A percentile compares a stretch with the other conserved stretches of the same genome.
Evolutionary conservation across 2,113 vertebrate genomes (phyloP).

Genomic region (Macheiramphus alcinus): DNA sequence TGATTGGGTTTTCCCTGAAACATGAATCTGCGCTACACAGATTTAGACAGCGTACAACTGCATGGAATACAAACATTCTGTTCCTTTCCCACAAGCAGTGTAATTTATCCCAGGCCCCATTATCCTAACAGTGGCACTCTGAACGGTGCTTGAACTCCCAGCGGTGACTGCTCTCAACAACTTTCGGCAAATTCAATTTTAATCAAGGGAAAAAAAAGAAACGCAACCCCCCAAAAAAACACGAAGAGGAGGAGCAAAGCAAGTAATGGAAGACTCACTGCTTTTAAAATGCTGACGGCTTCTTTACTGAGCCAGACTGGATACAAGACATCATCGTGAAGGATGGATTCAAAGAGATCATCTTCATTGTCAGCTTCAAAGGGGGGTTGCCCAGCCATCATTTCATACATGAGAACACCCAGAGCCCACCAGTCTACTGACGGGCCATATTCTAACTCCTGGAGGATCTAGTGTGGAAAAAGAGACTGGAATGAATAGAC

Average conservation of each 20-base stretch:
- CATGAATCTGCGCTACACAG: slow-evolving; percentile 22
- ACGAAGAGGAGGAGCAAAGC: neutral
- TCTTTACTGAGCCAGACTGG: slow-evolving; percentile 99
- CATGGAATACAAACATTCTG: slow-evolving; percentile 71
- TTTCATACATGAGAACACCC: slow-evolving; percentile 98
- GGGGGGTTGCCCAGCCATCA: slow-evolving; percentile 98
- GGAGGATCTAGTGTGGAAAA: slow-evolving; percentile 82
- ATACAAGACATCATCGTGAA: slow-evolving; percentile 97
- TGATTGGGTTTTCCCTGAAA: slow-evolving; percentile 44
- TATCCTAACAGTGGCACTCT: slow-evolving; percentile 61
- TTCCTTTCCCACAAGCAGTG: slow-evolving; percentile 75
- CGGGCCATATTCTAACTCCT: slow-evolving; percentile 94
- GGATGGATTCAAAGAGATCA: slow-evolving; percentile 96
- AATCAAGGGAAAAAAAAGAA: neutral
- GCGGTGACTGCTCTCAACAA: slow-evolving; percentile 7
- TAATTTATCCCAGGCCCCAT: slow-evolving; percentile 63
- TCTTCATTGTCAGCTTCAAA: slow-evolving; percentile 98
- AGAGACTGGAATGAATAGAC: neutral
- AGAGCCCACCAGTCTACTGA: slow-evolving; percentile 99
- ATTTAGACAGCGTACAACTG: slow-evolving; percentile 33
- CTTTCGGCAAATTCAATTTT: slow-evolving; percentile 34
- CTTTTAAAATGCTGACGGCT: slow-evolving; percentile 95
- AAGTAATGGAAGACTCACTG: slow-evolving; percentile 75
- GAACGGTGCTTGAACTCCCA: slow-evolving; percentile 69
- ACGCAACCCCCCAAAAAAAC: neutral